A percentile compares a stretch with the other conserved stretches of the same genome.
These are phyloP conservation scores for Nicator chloris DNA, from an alignment of 2,113 vertebrate species.

Conservation along the genomic window DNA sequence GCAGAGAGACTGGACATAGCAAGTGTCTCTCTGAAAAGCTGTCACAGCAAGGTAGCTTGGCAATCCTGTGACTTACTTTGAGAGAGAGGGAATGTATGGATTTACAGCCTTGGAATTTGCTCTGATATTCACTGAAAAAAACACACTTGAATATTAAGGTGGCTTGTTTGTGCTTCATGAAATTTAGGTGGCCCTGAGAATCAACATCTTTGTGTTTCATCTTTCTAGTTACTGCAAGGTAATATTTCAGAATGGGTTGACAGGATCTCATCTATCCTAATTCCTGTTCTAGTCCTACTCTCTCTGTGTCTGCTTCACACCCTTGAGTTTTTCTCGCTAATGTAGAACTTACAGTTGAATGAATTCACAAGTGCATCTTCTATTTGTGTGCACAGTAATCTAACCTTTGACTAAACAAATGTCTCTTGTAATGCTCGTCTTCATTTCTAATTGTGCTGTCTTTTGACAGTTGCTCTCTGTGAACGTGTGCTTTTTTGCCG, in stretches of 20 bases:
- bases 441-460: background rate
- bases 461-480: background rate
- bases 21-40: background rate
- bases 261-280: background rate
- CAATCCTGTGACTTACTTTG: background rate
- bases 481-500: background rate
- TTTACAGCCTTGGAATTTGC: background rate
- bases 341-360: background rate
- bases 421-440: background rate
- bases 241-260: background rate
- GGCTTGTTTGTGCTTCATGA: background rate
- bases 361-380: background rate
- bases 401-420: constrained; percentile 29
- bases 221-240: background rate
- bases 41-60: background rate
- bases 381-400: background rate
- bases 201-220: background rate
- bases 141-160: background rate
- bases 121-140: background rate
- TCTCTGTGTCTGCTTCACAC: background rate
- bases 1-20: background rate
- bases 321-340: background rate
- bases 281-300: background rate
- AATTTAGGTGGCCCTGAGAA: background rate
- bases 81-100: background rate